Conservation (phyloP, 2,888 invertebrate genomes). For the Drosophila kuntzei region DNA sequence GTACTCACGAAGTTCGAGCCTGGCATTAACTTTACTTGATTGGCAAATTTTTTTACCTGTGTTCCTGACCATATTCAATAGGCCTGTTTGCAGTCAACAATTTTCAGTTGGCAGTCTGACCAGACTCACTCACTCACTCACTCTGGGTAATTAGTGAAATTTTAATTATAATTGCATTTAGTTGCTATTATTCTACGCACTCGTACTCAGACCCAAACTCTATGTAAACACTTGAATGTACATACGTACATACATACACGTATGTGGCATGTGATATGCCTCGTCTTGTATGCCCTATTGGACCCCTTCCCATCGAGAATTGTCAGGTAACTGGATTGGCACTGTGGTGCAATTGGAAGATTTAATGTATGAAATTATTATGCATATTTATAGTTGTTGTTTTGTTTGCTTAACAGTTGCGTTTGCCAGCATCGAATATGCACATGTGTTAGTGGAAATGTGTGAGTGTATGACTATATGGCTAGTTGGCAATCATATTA, state of each 20-base stretch:
- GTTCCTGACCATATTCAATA: neutral
- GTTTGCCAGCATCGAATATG: constrained; percentile 18
- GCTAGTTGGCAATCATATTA: constrained; percentile 56
- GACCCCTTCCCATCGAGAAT: too few relatives aligned
- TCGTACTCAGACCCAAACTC: constrained; percentile 3
- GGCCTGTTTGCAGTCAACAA: neutral
- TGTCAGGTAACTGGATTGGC: neutral
- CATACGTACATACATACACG: too few relatives aligned
- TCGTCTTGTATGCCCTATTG: neutral
- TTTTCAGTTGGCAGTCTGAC: neutral
- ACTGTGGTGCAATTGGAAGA: constrained; percentile 37
- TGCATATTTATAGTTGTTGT: constrained; percentile 72
- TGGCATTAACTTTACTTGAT: too few relatives aligned
- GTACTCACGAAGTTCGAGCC: too few relatives aligned
- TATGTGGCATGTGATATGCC: constrained; percentile 12
- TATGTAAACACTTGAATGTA: neutral
- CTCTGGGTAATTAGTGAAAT: constrained; percentile 16
- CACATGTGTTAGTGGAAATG: neutral
- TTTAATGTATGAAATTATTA: constrained; percentile 71
- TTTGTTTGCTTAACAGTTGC: constrained; percentile 63
- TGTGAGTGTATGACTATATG: constrained; percentile 7
- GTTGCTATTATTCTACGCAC: constrained; percentile 35
- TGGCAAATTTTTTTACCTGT: too few relatives aligned
- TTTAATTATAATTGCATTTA: constrained; percentile 49
- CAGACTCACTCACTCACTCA: too few relatives aligned